Conservation (phyloP, 2,113 vertebrate species). For the Cynoglossus semilaevis region DNA sequence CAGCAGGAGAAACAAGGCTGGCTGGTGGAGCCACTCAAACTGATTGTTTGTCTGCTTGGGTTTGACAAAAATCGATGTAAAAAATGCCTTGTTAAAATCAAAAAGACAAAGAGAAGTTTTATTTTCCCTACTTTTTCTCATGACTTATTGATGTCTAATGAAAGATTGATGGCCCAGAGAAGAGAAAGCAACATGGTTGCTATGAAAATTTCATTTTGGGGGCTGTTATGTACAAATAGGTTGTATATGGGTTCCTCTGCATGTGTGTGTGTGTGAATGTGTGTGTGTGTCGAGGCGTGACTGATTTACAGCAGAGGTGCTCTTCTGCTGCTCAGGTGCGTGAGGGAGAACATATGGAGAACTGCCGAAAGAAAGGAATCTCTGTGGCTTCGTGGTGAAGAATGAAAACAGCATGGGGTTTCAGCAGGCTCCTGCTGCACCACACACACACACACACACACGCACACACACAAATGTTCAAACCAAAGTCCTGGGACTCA, state of each 20-base stretch:
- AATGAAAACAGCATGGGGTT: constrained; percentile 43
- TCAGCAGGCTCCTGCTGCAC: constrained; percentile 38
- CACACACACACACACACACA: constrained; percentile 18
- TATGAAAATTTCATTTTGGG: constrained; percentile 52
- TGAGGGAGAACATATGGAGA: constrained; percentile 53
- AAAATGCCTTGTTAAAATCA: constrained; percentile 4
- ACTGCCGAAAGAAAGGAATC: constrained; percentile 37
- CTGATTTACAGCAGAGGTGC: constrained; percentile 24
- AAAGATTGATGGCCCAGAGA: constrained; percentile 57
- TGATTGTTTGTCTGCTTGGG: constrained; percentile 3
- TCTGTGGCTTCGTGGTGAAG: constrained; percentile 51
- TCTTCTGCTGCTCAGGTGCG: constrained; percentile 39
- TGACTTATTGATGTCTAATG: constrained; percentile 59
- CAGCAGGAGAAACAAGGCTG: not conserved
- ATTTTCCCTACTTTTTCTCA: constrained; percentile 25
- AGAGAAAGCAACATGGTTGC: constrained; percentile 34
- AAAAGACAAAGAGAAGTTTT: constrained; percentile 13
- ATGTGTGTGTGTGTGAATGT: constrained; percentile 8
- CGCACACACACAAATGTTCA: constrained; percentile 8
- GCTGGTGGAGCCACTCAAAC: constrained; percentile 1
- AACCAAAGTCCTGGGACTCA: constrained; percentile 4
- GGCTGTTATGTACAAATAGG: constrained; percentile 37
- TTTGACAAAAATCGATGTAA: constrained; percentile 1
- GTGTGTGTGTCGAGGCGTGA: constrained; percentile 13
- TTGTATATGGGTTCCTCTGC: constrained; percentile 8